Base-by-base conservation (phyloP, 1,140 invertebrate species). In the Globodera rostochiensis region DNA sequence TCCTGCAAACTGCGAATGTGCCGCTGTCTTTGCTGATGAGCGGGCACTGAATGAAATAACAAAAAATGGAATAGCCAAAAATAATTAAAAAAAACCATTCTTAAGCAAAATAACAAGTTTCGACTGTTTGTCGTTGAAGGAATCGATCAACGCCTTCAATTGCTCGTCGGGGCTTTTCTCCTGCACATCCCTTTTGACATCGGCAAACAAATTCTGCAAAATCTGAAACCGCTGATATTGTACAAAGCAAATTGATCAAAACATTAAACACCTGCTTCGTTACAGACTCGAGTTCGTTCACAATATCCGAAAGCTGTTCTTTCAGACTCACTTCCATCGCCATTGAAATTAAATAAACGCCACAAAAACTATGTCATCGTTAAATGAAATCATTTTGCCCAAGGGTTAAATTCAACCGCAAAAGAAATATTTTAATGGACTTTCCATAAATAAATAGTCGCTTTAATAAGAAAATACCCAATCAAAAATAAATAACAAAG, bases 21-120 rank as follows among this genome's bases (percentile, higher is more conserved):
- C 19, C 73, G 78, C 74, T 84, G 83, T 45, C 84, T 79, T 60
- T 84, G 83, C 60, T 77, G 84, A 49, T 84, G 83, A 7, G 79
- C 19, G 73, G 50, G 49, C 46, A 82, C 81, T 82, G 45, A 75
- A 64, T 82, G 45, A 75, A 64, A 25, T 49, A 47, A 47, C n/a
- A 47, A 74, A 64, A 15, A 19, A 19, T 64, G 11, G 57, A 6
- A 36, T 36, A 36, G 36, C 36, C 36, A 36, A 64, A 13, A 64
- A 64, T 19, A 0, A 64, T 19, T n/a, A n/a, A 6, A 6, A 13
- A 6, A 19, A 19, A 80, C 78, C 67, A 83, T 50, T 45, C n/a
- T 53, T 69, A 11, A 80, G 49, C 47, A 74, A 73, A 60, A 50
- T 15, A 46, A 60, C 71, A 57, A 74, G 45, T 36, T 64, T 73